These are phyloP conservation scores for Thamnophis elegans DNA, from an alignment of 2,797 vertebrate species.

Conservation along the genomic window DNA sequence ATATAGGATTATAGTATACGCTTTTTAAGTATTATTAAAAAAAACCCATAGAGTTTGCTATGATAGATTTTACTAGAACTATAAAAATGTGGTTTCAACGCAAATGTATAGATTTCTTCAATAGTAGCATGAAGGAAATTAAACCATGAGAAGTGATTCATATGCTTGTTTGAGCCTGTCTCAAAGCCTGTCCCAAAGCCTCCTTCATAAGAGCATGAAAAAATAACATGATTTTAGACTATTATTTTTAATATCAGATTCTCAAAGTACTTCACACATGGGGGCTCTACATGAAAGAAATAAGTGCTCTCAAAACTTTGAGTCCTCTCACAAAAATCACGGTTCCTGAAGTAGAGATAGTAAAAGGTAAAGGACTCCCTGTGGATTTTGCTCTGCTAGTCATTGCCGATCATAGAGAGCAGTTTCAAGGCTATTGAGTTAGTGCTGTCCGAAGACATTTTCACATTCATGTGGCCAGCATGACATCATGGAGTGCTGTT, in stretches of 20 bases:
- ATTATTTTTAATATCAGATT: not conserved
- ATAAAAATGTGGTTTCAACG: not conserved
- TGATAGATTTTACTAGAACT: not conserved
- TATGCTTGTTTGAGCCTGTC: not conserved
- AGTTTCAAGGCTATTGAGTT: not conserved
- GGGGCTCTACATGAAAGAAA: not conserved
- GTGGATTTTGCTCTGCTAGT: not conserved
- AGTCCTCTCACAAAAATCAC: not conserved
- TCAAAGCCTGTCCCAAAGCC: not conserved
- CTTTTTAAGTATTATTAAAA: not conserved
- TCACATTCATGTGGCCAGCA: not conserved
- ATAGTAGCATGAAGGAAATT: not conserved
- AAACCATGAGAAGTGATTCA: not conserved
- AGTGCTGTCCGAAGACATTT: not conserved
- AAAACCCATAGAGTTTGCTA: not conserved
- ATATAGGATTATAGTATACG: not conserved
- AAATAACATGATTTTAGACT: not conserved
- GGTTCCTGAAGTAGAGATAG: not conserved
- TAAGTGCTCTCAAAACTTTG: not conserved
- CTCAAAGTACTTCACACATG: not conserved
- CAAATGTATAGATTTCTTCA: not conserved
- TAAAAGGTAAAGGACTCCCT: not conserved
- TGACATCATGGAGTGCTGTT: not conserved
- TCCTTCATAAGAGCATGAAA: not conserved
- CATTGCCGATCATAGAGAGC: not conserved